Conservation (phyloP, 2,888 invertebrate species). For the Lasius platythorax region DNA sequence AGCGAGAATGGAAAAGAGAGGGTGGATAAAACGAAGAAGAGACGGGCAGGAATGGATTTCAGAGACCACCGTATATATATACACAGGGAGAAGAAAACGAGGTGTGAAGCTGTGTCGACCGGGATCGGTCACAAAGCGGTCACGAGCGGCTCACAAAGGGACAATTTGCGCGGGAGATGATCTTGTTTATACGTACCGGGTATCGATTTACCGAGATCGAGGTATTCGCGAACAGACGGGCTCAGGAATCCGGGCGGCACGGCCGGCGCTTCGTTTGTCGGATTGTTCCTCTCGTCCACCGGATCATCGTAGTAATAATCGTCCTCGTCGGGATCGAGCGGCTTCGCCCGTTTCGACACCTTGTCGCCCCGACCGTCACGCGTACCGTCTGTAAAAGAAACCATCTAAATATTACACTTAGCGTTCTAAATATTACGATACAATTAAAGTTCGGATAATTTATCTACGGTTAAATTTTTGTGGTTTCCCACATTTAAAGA, state of each 20-base stretch:
- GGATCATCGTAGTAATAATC: slow-evolving; percentile 86
- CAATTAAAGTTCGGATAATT: background rate
- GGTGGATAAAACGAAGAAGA: background rate
- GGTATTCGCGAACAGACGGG: slow-evolving; percentile 94
- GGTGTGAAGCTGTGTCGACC: background rate
- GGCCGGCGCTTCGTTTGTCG: slow-evolving; percentile 86
- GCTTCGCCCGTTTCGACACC: slow-evolving; percentile 86
- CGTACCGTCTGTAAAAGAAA: slow-evolving; percentile 59
- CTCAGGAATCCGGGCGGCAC: slow-evolving; percentile 93
- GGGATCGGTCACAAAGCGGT: background rate
- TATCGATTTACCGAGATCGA: slow-evolving; percentile 95
- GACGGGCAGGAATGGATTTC: background rate
- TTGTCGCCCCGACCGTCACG: slow-evolving; percentile 79
- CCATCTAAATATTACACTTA: background rate
- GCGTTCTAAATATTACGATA: background rate
- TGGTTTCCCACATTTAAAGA: no score
- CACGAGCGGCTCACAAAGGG: slow-evolving; percentile 50
- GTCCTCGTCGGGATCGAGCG: slow-evolving; percentile 83
- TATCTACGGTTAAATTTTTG: background rate
- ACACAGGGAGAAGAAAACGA: background rate
- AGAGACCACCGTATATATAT: slow-evolving; percentile 4
- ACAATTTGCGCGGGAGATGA: slow-evolving; percentile 71
- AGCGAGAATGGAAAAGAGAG: background rate
- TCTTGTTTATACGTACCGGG: slow-evolving; percentile 89
- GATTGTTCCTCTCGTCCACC: slow-evolving; percentile 86